Evolutionary conservation across 2,888 invertebrate species (phyloP).

Genomic region (Caenorhabditis sp.): DNA sequence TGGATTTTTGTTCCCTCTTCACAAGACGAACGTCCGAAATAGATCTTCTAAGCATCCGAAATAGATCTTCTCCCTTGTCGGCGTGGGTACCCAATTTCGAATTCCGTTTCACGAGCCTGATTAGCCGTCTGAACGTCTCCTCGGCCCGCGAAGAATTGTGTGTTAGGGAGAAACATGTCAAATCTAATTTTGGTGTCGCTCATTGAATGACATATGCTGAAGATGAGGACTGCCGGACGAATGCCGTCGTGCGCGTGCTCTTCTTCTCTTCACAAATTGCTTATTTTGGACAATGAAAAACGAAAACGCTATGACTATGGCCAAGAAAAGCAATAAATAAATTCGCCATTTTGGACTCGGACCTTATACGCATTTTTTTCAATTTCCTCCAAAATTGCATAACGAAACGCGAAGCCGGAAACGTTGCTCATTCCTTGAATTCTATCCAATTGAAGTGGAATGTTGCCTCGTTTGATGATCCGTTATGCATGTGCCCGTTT

Average conservation of each 20-base stretch:
- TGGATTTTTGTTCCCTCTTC: too few species aligned
- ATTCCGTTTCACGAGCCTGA: conserved; percentile 4
- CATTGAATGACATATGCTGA: conserved; percentile 44
- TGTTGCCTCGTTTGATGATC: conserved; percentile 10
- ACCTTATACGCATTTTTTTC: neutral
- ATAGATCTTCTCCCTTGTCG: too few species aligned
- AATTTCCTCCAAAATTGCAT: neutral
- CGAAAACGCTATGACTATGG: neutral
- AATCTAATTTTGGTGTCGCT: conserved; percentile 30
- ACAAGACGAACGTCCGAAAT: too few species aligned
- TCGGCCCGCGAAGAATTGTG: neutral
- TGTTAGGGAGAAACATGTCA: conserved; percentile 22
- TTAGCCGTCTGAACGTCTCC: conserved; percentile 28
- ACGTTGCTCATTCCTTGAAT: neutral
- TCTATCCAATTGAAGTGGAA: too few species aligned
- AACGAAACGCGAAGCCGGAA: neutral
- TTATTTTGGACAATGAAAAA: conserved; percentile 31
- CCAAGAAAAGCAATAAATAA: neutral
- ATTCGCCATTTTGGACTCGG: neutral
- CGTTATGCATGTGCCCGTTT: conserved; percentile 24
- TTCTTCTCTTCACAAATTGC: conserved; percentile 17
- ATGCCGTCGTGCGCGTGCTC: conserved; percentile 6
- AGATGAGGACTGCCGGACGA: conserved; percentile 16
- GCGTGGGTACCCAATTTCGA: too few species aligned
- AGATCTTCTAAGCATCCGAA: too few species aligned